Evolutionary conservation across 2,888 invertebrate species (phyloP).

Genomic region (Brenthis daphne): DNA sequence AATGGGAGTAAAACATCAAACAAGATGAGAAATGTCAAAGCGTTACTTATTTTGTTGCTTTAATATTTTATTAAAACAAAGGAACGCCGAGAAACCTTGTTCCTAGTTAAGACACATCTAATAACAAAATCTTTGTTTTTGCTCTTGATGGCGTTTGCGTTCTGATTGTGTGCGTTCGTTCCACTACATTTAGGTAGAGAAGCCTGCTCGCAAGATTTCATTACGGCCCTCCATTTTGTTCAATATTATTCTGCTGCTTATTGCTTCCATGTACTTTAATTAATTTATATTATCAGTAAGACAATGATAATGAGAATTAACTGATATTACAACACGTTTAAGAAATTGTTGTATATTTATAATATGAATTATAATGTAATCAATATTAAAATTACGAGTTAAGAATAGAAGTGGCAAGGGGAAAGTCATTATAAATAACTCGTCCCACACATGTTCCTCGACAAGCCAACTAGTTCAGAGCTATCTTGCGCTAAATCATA

Average conservation of each 20-base stretch:
- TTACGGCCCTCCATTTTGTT: slow-evolving; percentile 60
- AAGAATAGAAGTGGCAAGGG: slow-evolving; percentile 26
- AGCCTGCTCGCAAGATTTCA: slow-evolving; percentile 72
- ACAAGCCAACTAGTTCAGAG: slow-evolving; percentile 33
- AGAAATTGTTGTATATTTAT: slow-evolving; percentile 17
- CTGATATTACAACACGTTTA: too few species aligned
- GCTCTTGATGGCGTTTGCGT: slow-evolving; percentile 57
- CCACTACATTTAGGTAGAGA: slow-evolving; percentile 69
- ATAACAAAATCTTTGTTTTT: slow-evolving; percentile 45
- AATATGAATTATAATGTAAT: not conserved
- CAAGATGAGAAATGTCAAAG: slow-evolving; percentile 31
- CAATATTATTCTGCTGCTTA: slow-evolving; percentile 67
- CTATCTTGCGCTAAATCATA: slow-evolving; percentile 23
- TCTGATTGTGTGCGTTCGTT: slow-evolving; percentile 65
- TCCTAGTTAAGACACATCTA: slow-evolving; percentile 41
- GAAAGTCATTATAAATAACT: slow-evolving; percentile 41
- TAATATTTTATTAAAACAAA: slow-evolving; percentile 42
- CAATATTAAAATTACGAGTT: slow-evolving; percentile 27
- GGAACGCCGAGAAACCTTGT: slow-evolving; percentile 32
- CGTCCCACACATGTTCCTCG: slow-evolving; percentile 36
- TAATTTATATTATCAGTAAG: slow-evolving; percentile 62
- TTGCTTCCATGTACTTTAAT: slow-evolving; percentile 66
- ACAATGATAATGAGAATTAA: too few species aligned
- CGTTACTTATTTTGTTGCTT: slow-evolving; percentile 36
- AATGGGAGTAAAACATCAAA: slow-evolving; percentile 31